A percentile compares a stretch with the other conserved stretches of the same genome.
Evolutionary conservation across 1,140 invertebrate genomes (phyloP).

Genomic region (Drosophila jambulina): DNA sequence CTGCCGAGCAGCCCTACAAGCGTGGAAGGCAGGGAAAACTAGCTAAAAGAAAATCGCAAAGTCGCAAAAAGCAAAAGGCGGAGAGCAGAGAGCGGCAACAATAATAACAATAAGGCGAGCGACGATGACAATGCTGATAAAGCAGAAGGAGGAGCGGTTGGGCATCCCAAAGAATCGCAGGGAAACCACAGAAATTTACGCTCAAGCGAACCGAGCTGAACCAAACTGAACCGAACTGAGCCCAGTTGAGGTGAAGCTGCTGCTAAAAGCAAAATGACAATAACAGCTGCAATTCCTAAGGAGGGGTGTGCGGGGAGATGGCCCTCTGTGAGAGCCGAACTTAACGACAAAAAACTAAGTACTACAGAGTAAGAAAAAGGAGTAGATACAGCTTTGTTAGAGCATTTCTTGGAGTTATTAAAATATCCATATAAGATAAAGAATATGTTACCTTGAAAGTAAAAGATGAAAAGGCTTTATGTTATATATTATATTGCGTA

Average conservation of each 20-base stretch:
- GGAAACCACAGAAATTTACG: slow-evolving; percentile 73
- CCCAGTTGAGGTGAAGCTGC: slow-evolving; percentile 61
- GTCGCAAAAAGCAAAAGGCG: slow-evolving; percentile 23
- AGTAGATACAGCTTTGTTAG: too few relatives aligned
- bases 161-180: slow-evolving; percentile 49
- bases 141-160: background rate
- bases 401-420: too few relatives aligned
- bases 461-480: too few relatives aligned
- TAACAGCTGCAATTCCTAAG: slow-evolving; percentile 72
- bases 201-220: slow-evolving; percentile 49
- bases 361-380: slow-evolving; percentile 12
- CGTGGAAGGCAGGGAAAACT: slow-evolving; percentile 40
- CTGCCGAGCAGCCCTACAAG: slow-evolving; percentile 45
- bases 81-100: slow-evolving; percentile 21
- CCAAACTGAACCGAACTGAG: slow-evolving; percentile 41
- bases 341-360: slow-evolving; percentile 42
- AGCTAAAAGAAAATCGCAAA: slow-evolving; percentile 53
- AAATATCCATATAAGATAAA: too few relatives aligned
- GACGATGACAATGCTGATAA: slow-evolving; percentile 62
- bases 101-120: slow-evolving; percentile 47
- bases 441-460: too few relatives aligned
- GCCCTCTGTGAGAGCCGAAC: slow-evolving; percentile 19
- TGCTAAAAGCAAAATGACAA: slow-evolving; percentile 78
- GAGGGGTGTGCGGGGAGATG: background rate
- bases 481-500: too few relatives aligned